Conservation (phyloP, 2,888 invertebrate genomes). For the Sesia apiformis region DNA sequence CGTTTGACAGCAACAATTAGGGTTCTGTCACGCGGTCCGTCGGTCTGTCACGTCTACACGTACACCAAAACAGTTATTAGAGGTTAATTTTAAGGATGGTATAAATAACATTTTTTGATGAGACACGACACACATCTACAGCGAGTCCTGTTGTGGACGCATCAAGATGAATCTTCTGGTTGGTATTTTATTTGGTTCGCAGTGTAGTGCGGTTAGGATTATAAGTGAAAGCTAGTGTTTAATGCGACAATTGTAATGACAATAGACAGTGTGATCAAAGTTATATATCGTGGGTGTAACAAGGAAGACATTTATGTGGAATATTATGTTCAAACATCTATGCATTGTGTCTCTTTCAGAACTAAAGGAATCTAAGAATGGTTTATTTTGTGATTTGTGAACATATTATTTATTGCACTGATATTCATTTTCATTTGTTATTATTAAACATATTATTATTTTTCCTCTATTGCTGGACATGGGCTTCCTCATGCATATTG, state of each 20-base stretch:
- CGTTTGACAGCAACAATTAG: constrained; percentile 56
- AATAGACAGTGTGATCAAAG: constrained; percentile 4
- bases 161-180: constrained; percentile 52
- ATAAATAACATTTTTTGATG: constrained; percentile 50
- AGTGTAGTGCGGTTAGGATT: constrained; percentile 12
- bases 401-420: no score
- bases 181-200: constrained; percentile 12
- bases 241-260: constrained; percentile 7
- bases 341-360: no score
- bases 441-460: no score
- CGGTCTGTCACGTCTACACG: constrained; percentile 45
- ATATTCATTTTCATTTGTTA: no score
- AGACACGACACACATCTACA: constrained; percentile 40
- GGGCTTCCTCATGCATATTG: no score
- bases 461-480: no score
- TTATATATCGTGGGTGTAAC: no score
- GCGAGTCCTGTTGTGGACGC: constrained; percentile 30
- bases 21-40: constrained; percentile 52
- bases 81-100: constrained; percentile 38
- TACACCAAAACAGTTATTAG: constrained; percentile 32
- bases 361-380: no score
- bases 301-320: no score
- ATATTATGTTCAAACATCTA: no score
- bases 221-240: constrained; percentile 16
- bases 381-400: no score